These are phyloP conservation scores for Cacoxenus indagator DNA, from an alignment of 2,888 invertebrate genomes.

Conservation along the genomic window DNA sequence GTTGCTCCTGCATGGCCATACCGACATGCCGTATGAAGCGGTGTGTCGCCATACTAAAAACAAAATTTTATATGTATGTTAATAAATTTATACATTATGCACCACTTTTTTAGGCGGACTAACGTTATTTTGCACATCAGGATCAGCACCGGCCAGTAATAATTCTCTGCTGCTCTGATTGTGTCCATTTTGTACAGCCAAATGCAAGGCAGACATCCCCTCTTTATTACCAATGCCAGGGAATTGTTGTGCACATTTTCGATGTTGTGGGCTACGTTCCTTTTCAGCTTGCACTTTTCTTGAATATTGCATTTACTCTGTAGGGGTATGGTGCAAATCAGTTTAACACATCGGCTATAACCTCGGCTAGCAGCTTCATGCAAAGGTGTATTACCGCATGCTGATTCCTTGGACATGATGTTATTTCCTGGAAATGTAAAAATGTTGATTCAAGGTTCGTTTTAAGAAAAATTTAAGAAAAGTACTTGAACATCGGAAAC, in stretches of 20 bases:
- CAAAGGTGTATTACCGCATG: slow-evolving; percentile 92
- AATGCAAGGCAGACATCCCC: slow-evolving; percentile 93
- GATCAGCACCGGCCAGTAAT: slow-evolving; percentile 87
- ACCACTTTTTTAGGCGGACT: slow-evolving; percentile 17
- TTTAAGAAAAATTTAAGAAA: too few relatives aligned
- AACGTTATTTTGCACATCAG: slow-evolving; percentile 92
- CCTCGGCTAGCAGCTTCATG: slow-evolving; percentile 98
- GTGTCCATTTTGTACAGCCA: slow-evolving; percentile 96
- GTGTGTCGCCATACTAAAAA: slow-evolving; percentile 91
- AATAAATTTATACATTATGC: background rate
- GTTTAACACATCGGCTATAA: slow-evolving; percentile 85
- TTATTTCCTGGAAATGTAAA: background rate
- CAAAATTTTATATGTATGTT: slow-evolving; percentile 17
- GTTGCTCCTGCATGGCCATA: slow-evolving; percentile 98
- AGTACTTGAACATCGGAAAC: too few relatives aligned
- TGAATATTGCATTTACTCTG: slow-evolving; percentile 43
- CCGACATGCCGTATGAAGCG: slow-evolving; percentile 93
- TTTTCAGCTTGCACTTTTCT: slow-evolving; percentile 54
- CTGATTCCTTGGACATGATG: slow-evolving; percentile 60
- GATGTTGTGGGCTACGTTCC: slow-evolving; percentile 55
- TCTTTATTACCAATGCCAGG: slow-evolving; percentile 82
- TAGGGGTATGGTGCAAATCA: slow-evolving; percentile 73
- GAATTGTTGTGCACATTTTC: slow-evolving; percentile 76
- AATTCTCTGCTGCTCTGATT: slow-evolving; percentile 94
- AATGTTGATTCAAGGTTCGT: too few relatives aligned